phyloP scores from a whole-genome alignment of 2,888 invertebrate genomes.

The Eupithecia tripunctaria region DNA sequence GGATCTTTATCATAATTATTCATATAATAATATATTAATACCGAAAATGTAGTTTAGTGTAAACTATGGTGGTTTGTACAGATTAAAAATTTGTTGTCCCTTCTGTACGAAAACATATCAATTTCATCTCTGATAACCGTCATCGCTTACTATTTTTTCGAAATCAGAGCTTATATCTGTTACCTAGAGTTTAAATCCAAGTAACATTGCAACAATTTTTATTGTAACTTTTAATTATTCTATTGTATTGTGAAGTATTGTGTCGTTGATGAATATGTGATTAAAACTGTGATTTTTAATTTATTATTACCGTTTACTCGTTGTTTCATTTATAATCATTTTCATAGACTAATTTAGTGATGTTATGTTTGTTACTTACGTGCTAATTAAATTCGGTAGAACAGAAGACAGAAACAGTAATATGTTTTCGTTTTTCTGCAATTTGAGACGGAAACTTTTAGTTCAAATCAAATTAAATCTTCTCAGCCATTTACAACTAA shows the following conservation, averaged over 20 bases:
- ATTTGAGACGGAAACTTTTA: neutral
- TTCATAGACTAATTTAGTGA: neutral
- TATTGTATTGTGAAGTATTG: constrained; percentile 48
- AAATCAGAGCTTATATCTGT: constrained; percentile 15
- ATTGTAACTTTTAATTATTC: constrained; percentile 57
- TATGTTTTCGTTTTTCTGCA: no score
- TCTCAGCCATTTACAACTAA: no score
- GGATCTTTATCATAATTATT: neutral
- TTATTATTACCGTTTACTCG: neutral
- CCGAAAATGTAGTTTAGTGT: neutral
- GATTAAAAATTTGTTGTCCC: neutral
- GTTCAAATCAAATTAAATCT: no score
- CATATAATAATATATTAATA: neutral
- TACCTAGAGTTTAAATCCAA: constrained; percentile 8
- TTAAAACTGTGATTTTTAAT: constrained; percentile 29
- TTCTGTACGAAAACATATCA: neutral
- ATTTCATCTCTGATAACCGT: neutral
- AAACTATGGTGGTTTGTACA: neutral
- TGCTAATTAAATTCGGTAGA: neutral
- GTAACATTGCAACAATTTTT: constrained; percentile 38
- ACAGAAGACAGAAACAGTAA: no score
- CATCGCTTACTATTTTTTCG: neutral
- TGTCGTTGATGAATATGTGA: constrained; percentile 48
- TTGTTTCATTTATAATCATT: neutral
- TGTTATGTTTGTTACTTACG: neutral